Conservation (phyloP, 2,888 invertebrate species). For the Blastobasis adustella region DNA sequence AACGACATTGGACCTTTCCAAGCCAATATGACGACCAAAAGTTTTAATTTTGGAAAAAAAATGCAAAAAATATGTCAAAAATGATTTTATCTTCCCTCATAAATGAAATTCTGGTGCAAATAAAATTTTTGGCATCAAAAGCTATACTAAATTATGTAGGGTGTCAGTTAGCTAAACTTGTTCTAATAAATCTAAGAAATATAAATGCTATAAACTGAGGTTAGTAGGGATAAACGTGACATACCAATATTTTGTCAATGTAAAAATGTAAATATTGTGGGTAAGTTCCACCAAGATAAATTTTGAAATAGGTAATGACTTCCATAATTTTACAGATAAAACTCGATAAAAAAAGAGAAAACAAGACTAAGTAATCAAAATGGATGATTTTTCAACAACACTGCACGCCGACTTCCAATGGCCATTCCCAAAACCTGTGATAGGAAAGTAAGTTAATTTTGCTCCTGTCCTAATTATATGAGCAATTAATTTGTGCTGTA, state of each 20-base stretch:
- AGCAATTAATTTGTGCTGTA: too few species aligned
- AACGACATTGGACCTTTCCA: too few species aligned
- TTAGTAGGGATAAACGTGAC: conserved; percentile 11
- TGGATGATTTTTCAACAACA: conserved; percentile 64
- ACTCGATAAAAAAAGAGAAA: neutral
- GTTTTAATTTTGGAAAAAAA: conserved; percentile 23
- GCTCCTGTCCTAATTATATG: too few species aligned
- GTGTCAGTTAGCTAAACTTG: conserved; percentile 61
- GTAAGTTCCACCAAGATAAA: too few species aligned
- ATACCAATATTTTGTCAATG: too few species aligned
- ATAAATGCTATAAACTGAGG: conserved; percentile 47
- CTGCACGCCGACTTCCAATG: conserved; percentile 72
- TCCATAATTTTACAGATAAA: too few species aligned
- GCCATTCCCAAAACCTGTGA: conserved; percentile 75
- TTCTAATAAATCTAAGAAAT: conserved; percentile 64
- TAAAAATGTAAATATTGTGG: too few species aligned
- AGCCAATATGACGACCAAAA: neutral
- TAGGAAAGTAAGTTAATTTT: conserved; percentile 59
- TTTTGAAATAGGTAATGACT: too few species aligned
- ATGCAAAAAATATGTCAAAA: conserved; percentile 52
- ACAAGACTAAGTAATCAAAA: neutral
- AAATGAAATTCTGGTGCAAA: conserved; percentile 60
- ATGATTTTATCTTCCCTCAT: conserved; percentile 72
- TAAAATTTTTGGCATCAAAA: conserved; percentile 67
- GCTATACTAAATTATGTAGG: conserved; percentile 70